Percentiles rank a stretch among this genome's conserved stretches.
These are phyloP conservation scores for Samia ricini DNA, from an alignment of 1,140 invertebrate genomes.

Conservation along the genomic window DNA sequence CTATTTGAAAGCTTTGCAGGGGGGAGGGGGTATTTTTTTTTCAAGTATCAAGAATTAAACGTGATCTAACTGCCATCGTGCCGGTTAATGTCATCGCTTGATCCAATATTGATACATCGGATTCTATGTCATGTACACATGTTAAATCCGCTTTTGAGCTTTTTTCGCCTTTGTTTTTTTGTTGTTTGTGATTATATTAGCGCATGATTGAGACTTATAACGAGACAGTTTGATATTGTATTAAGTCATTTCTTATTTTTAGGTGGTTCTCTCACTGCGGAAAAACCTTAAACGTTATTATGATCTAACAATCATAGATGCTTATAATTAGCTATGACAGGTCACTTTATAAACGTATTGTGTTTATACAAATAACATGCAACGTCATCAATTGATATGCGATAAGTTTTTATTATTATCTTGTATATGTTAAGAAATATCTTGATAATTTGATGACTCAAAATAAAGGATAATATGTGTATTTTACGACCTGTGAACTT, in stretches of 20 bases:
- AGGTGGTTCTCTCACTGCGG: conserved; percentile 44
- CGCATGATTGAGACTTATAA: conserved; percentile 67
- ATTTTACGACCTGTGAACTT: conserved; percentile 26
- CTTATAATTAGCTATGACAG: neutral
- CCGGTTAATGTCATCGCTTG: conserved; percentile 42
- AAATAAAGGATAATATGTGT: conserved; percentile 19
- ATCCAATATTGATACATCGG: conserved; percentile 57
- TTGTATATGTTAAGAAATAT: neutral
- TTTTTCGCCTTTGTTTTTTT: conserved; percentile 55
- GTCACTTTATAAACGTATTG: neutral
- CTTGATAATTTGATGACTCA: conserved; percentile 11
- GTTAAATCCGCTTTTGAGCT: conserved; percentile 68
- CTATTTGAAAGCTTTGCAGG: too few relatives aligned
- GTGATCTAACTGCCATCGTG: conserved; percentile 17
- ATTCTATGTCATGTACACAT: conserved; percentile 56
- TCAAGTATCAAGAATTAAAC: conserved; percentile 12
- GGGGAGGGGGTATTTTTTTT: too few relatives aligned
- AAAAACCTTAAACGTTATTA: conserved; percentile 43
- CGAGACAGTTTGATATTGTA: conserved; percentile 61
- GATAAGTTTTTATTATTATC: neutral
- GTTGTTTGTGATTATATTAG: conserved; percentile 70
- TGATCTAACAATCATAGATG: conserved; percentile 10
- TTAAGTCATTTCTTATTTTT: conserved; percentile 70
- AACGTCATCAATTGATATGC: neutral
- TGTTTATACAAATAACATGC: neutral